A percentile compares a stretch with the other conserved stretches of the same genome.
Conservation (phyloP, 30 jellyfish, hydroid and myxozoan genomes). For the Aurelia aurita region DNA sequence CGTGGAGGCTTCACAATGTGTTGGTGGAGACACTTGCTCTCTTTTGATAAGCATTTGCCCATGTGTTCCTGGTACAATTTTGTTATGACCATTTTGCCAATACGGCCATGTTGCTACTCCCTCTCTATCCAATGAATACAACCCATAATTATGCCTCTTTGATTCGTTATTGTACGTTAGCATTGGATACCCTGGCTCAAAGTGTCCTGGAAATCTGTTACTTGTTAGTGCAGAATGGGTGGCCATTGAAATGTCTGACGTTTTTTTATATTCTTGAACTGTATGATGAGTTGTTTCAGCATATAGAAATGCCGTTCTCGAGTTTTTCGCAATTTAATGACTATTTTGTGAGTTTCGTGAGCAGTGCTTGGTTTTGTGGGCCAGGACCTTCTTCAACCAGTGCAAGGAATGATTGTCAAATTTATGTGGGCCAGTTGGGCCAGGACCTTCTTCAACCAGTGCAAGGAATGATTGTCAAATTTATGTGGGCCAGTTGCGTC, state of each 20-base stretch:
- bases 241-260: constrained; percentile 4
- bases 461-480: too few species aligned
- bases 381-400: too few species aligned
- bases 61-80: neutral
- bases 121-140: constrained; percentile 40
- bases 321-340: too few species aligned
- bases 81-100: constrained; percentile 51
- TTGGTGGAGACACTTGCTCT: constrained; percentile 52
- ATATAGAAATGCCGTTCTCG: too few species aligned
- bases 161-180: constrained; percentile 29
- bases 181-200: constrained; percentile 55
- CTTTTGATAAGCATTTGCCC: constrained; percentile 34
- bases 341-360: too few species aligned
- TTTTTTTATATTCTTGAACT: too few species aligned
- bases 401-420: too few species aligned
- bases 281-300: too few species aligned
- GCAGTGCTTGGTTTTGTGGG: too few species aligned
- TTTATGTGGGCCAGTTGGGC: too few species aligned
- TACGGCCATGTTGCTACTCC: constrained; percentile 56
- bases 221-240: constrained; percentile 38
- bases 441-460: too few species aligned
- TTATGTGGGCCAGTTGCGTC: too few species aligned
- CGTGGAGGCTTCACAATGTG: constrained; percentile 19
- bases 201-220: constrained; percentile 51
- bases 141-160: constrained; percentile 32